Base-by-base conservation (phyloP, 2,888 invertebrate genomes). In the Lochmaea capreae region DNA sequence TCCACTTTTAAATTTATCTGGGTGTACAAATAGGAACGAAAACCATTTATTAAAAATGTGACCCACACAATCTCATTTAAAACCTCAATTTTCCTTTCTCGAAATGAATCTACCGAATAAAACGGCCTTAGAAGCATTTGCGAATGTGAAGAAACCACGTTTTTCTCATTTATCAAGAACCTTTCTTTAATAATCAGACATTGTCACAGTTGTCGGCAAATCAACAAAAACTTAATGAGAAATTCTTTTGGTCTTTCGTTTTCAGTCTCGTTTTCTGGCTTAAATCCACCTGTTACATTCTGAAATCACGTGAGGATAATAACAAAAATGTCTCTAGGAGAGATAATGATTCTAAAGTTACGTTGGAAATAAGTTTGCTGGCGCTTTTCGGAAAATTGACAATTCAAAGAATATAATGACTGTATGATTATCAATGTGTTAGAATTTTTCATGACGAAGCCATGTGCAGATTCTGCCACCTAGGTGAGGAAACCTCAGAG, bases 201-300 rank as follows among this genome's bases (percentile, higher is more conserved):
- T 18, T 54, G 54, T 54, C 54, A 12, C 12, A 54, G 54, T 54
- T 54, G 16, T 54, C 54, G 54, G 54, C 16, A 18, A 54, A 54
- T 54, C 54, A 54, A 54, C 16, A 54, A 54, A 54, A 54, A 54
- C 52, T 52, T 54, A 18, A 54, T 54, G 16, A 54, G 54, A 54
- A 54, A 54, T 54, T 18, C 16, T 54, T 10, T 18, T 16, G 16
- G 16, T 54, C 52, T 52, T 14, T n/a, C 14, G n/a, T 52, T 6
- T 54, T 10, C 18, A 1, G 46, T 46, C 46, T 46, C 46, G 14
- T 2, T 10, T 54, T 18, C 54, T 18, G 16, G 16, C 9, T 54
- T 54, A 9, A 54, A 54, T 16, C 54, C 54, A 54, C 54, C 18
- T 54, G 54, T 54, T 16, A 8, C 14, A 4, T 12, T 11, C 14